Evolutionary conservation across 2,113 vertebrate genomes (phyloP).

Genomic region (Harpagus bidentatus): DNA sequence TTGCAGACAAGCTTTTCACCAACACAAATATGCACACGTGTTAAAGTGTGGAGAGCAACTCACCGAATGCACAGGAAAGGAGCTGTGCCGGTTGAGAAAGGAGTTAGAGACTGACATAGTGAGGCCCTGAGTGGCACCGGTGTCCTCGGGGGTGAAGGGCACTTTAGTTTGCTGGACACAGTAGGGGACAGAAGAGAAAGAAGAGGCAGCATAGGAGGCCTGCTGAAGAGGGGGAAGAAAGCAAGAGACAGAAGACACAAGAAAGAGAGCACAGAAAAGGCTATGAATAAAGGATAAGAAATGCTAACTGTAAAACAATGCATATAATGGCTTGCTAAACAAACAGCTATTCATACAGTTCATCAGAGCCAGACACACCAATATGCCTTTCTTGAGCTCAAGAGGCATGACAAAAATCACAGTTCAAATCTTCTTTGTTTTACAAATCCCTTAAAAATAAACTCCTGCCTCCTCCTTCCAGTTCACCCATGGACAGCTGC

Average conservation of each 20-base stretch:
- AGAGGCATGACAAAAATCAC: neutral
- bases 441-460: slow-evolving; percentile 12
- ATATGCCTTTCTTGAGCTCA: neutral
- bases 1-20: neutral
- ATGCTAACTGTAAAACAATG: neutral
- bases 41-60: slow-evolving; percentile 68
- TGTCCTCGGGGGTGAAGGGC: slow-evolving; percentile 89
- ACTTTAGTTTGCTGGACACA: slow-evolving; percentile 90
- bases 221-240: slow-evolving; percentile 73
- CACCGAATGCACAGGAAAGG: slow-evolving; percentile 93
- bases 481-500: neutral
- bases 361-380: slow-evolving; percentile 18
- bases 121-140: slow-evolving; percentile 88
- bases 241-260: slow-evolving; percentile 61
- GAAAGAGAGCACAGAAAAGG: slow-evolving; percentile 58
- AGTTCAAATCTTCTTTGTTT: slow-evolving; percentile 19
- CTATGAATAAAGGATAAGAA: neutral
- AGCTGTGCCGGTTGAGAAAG: slow-evolving; percentile 96
- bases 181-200: slow-evolving; percentile 92
- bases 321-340: neutral
- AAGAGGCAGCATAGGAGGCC: slow-evolving; percentile 92
- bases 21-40: neutral
- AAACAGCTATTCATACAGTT: neutral
- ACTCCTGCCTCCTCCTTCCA: neutral
- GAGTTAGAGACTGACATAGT: slow-evolving; percentile 98